These are phyloP conservation scores for Oreochromis spilurus DNA, from an alignment of 2,113 vertebrate genomes.

Conservation along the genomic window DNA sequence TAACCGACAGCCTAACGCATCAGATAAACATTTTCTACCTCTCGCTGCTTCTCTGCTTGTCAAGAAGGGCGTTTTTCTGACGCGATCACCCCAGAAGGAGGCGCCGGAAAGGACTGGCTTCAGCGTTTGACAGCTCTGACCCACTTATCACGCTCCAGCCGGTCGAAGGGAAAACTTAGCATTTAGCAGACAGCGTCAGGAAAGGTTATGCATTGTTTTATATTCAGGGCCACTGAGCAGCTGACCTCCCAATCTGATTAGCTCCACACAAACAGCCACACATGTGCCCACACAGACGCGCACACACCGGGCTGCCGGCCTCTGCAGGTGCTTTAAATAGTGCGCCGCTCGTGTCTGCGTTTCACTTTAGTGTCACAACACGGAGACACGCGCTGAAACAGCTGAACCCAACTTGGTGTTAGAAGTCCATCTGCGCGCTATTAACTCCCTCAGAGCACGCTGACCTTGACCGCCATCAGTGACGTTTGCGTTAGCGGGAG, in stretches of 20 bases:
- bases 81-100: no score
- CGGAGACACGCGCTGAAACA: not conserved
- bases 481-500: slow-evolving; percentile 1
- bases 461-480: slow-evolving; percentile 23
- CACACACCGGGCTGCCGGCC: not conserved
- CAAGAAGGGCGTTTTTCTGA: not conserved
- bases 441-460: slow-evolving; percentile 4
- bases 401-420: slow-evolving; percentile 9
- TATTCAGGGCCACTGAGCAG: slow-evolving; percentile 34
- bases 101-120: not conserved
- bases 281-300: not conserved
- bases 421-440: slow-evolving; percentile 40
- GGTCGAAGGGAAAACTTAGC: not conserved
- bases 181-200: slow-evolving; percentile 11
- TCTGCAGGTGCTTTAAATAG: slow-evolving; percentile 20
- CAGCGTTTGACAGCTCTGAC: slow-evolving; percentile 18
- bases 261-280: slow-evolving; percentile 4
- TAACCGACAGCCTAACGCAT: not conserved
- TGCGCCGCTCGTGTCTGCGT: not conserved
- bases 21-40: slow-evolving; percentile 9
- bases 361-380: not conserved
- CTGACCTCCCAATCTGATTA: slow-evolving; percentile 47
- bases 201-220: slow-evolving; percentile 9
- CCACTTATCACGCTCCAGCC: slow-evolving; percentile 3
- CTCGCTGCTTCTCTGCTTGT: slow-evolving; percentile 7